Percentiles rank a stretch among this genome's conserved stretches.
These are phyloP conservation scores for Sitobion miscanthi DNA, from an alignment of 1,140 invertebrate genomes.

Conservation along the genomic window DNA sequence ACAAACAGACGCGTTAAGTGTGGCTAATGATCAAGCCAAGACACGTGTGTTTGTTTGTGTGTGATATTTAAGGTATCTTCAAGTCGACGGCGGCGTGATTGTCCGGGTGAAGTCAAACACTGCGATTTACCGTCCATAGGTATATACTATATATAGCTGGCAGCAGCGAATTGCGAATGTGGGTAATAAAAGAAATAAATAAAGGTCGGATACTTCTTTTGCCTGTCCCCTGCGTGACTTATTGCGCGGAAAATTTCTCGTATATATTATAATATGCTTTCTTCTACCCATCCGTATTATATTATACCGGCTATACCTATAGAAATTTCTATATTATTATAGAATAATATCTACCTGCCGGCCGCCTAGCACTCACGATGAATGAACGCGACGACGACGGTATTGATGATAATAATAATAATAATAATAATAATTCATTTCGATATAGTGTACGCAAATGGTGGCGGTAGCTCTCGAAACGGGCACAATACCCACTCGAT, in stretches of 20 bases:
- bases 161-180: neutral
- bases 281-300: neutral
- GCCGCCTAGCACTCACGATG: neutral
- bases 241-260: constrained; percentile 44
- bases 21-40: constrained; percentile 34
- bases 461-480: neutral
- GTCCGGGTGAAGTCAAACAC: constrained; percentile 45
- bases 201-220: constrained; percentile 16
- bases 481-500: neutral
- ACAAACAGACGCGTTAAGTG: neutral
- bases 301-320: neutral
- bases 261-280: neutral
- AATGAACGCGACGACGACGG: constrained; percentile 18
- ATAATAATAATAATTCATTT: constrained; percentile 16
- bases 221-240: neutral
- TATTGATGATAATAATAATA: neutral
- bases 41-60: neutral
- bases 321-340: too few relatives aligned
- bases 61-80: neutral
- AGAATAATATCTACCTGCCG: neutral
- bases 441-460: neutral
- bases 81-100: neutral
- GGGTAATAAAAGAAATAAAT: constrained; percentile 32
- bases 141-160: neutral
- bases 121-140: neutral